Percentiles rank a stretch among this genome's conserved stretches.
These are phyloP conservation scores for Triplophysa rosa DNA, from an alignment of 2,113 vertebrate species.

Conservation along the genomic window DNA sequence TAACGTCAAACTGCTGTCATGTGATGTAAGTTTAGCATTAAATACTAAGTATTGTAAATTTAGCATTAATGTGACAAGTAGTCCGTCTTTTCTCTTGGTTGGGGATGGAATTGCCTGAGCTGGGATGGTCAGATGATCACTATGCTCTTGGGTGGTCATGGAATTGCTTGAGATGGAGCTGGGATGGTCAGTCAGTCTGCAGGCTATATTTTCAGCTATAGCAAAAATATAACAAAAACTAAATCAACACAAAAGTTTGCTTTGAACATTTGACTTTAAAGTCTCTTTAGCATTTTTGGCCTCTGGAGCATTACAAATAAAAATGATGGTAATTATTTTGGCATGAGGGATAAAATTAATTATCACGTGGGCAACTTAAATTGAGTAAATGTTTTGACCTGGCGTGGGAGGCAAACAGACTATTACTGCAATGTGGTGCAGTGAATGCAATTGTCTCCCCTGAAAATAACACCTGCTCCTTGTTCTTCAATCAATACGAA, in stretches of 20 bases:
- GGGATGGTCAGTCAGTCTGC: too few relatives aligned
- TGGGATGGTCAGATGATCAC: too few relatives aligned
- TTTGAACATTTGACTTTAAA: background rate
- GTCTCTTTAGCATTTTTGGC: background rate
- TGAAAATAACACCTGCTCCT: background rate
- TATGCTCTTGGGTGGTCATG: too few relatives aligned
- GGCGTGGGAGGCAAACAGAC: background rate
- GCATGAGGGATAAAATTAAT: slow-evolving; percentile 5
- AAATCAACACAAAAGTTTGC: background rate
- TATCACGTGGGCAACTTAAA: background rate
- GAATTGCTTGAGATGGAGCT: too few relatives aligned
- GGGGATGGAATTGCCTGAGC: too few relatives aligned
- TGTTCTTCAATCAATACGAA: slow-evolving; percentile 1
- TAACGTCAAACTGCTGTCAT: too few relatives aligned
- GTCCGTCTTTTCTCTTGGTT: too few relatives aligned
- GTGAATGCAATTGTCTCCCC: background rate
- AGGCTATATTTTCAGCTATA: too few relatives aligned
- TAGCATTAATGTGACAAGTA: too few relatives aligned
- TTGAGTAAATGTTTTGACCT: background rate
- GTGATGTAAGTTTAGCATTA: too few relatives aligned
- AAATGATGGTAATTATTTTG: background rate
- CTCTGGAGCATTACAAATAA: background rate
- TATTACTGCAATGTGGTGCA: background rate
- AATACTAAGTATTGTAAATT: too few relatives aligned
- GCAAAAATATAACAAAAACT: background rate